These are phyloP conservation scores for Podiceps cristatus DNA, from an alignment of 2,113 vertebrate genomes.

Conservation along the genomic window DNA sequence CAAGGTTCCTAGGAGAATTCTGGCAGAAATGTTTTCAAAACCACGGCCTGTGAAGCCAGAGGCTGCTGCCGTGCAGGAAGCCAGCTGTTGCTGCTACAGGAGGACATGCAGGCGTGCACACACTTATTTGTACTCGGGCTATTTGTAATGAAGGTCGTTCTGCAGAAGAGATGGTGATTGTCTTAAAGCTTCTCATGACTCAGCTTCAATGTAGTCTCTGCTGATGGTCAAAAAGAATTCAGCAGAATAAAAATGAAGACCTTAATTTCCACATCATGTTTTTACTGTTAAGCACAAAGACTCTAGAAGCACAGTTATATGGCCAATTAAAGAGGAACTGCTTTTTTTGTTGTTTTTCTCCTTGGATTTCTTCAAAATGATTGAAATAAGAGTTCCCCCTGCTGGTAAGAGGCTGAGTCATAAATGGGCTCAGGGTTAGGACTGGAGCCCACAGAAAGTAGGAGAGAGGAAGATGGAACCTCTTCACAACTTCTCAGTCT, in stretches of 20 bases:
- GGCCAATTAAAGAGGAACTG: not conserved
- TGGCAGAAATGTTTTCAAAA: not conserved
- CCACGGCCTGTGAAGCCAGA: accelerated
- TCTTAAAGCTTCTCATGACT: accelerated
- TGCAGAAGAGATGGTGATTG: not conserved
- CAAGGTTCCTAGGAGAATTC: not conserved
- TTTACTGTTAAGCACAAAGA: not conserved
- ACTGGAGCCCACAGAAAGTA: not conserved
- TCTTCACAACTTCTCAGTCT: not conserved
- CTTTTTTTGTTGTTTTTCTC: not conserved
- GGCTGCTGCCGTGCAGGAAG: not conserved
- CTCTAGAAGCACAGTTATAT: not conserved
- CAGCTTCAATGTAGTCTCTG: accelerated
- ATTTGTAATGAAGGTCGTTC: not conserved
- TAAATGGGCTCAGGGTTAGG: accelerated
- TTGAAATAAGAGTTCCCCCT: constrained; percentile 33
- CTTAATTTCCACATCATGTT: not conserved
- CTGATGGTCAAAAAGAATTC: not conserved
- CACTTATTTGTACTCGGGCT: not conserved
- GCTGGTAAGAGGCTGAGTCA: not conserved
- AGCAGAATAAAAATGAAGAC: not conserved
- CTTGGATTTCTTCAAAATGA: not conserved
- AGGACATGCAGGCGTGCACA: not conserved
- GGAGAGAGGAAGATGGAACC: not conserved
- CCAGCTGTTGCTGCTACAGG: not conserved